Base-by-base conservation (phyloP, 1,140 invertebrate species). In the Drosophila mayri region DNA sequence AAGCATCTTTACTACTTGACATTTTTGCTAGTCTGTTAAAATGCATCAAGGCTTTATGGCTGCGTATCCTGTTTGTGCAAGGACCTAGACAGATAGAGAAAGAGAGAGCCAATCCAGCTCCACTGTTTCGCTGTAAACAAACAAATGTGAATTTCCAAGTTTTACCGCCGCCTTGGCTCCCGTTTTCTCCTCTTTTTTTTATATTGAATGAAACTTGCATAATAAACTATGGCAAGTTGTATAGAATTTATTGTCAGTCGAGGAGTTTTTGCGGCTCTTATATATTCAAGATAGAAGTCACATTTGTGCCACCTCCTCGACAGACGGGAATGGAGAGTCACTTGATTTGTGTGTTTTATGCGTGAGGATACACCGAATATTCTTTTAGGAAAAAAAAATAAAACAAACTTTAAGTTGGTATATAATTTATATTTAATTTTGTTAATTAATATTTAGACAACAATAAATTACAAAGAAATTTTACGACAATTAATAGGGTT, bases 61-160 rank as follows among this genome's bases (percentile, higher is more conserved):
- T 55, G 32, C 50, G 32, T 16, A 52, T 37, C 50, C 50, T 22
- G 30, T 37, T 35, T 20, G 30, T 55, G 35, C 35, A 38, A 55
- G 20, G 35, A 54, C 32, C 50, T 3, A 54, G 32, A 6, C 32
- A 3, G 18, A 49, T 0, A 18, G 16, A 0, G 44, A n/a, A 7
- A 47, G 5, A 25, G n/a, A 50, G 10, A 35, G 49, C 25, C 52
- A 68, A 73, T 43, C 54, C 49, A 49, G 54, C 52, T 38, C 16
- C 25, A 47, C 64, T 46, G 20, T 46, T 38, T 61, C 61, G 62
- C 32, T 67, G 62, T 73, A 73, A 73, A 73, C 55, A 73, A 73
- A 70, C 70, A 73, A 73, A 73, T 73, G 59, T 70, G 70, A 73
- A 71, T 16, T 73, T 70, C 41, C 55, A 73, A 73, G 46, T 73